Percentiles rank a stretch among this genome's conserved stretches.
These are phyloP conservation scores for Tholera decimalis DNA, from an alignment of 2,888 invertebrate species.

Conservation along the genomic window DNA sequence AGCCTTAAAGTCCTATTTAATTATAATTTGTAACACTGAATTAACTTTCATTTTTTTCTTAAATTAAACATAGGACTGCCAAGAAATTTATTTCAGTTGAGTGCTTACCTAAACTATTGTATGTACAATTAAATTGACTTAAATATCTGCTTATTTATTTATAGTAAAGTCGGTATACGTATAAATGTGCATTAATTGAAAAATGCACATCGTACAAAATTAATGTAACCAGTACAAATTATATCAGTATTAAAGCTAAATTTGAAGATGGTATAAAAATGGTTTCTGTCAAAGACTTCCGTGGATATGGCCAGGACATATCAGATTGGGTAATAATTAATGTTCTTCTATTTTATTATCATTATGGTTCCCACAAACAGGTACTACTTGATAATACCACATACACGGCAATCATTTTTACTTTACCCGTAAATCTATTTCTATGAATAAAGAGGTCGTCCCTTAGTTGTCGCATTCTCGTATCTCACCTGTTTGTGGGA, in stretches of 20 bases:
- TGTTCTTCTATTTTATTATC: conserved; percentile 51
- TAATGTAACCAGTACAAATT: conserved; percentile 60
- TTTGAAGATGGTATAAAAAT: conserved; percentile 11
- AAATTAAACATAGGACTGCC: not conserved
- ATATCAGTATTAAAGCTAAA: conserved; percentile 57
- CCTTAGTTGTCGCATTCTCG: not conserved
- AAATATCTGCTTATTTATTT: not conserved
- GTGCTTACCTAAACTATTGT: not conserved
- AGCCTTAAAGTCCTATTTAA: not conserved
- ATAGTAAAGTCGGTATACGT: conserved; percentile 32
- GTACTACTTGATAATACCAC: not conserved
- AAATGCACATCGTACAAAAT: conserved; percentile 53
- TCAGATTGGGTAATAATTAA: conserved; percentile 58
- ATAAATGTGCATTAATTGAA: conserved; percentile 21
- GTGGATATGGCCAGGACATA: conserved; percentile 59
- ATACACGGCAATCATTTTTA: not conserved
- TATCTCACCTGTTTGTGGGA: not conserved
- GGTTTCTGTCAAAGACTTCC: conserved; percentile 13
- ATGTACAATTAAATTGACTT: not conserved
- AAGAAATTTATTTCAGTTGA: conserved; percentile 12
- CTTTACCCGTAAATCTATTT: not conserved
- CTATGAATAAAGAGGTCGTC: not conserved
- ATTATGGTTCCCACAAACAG: conserved; percentile 1
- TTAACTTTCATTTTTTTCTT: too few relatives aligned
- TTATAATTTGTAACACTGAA: too few relatives aligned